Evolutionary conservation across 2,888 invertebrate species (phyloP).

Genomic region (Steinernema scapterisci): DNA sequence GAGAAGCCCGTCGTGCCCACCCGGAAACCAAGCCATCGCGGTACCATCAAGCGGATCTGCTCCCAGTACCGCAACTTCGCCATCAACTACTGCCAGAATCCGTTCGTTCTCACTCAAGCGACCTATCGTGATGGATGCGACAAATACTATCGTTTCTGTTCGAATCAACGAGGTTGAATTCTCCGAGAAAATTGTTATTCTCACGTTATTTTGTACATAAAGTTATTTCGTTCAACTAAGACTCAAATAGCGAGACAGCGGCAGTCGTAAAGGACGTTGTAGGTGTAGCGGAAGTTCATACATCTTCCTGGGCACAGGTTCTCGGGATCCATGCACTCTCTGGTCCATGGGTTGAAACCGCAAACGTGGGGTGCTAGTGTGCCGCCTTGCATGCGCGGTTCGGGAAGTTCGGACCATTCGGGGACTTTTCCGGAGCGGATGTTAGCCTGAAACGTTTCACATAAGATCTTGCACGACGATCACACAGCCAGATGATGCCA

Average conservation of each 20-base stretch:
- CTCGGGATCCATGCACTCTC: constrained; percentile 40
- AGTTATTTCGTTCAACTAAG: neutral
- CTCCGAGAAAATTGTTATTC: neutral
- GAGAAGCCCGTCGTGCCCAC: constrained; percentile 61
- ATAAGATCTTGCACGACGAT: no score
- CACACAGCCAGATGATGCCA: no score
- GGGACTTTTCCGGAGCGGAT: constrained; percentile 32
- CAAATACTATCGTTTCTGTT: constrained; percentile 60
- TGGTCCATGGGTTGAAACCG: constrained; percentile 57
- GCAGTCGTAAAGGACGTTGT: constrained; percentile 59
- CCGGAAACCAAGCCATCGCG: constrained; percentile 39
- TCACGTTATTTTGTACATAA: constrained; percentile 28
- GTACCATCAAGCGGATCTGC: constrained; percentile 37
- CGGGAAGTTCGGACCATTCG: neutral
- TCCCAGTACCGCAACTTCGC: constrained; percentile 55
- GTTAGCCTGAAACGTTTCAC: constrained; percentile 4
- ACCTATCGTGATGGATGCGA: constrained; percentile 60
- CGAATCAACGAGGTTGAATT: constrained; percentile 9
- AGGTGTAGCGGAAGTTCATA: constrained; percentile 61
- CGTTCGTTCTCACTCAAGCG: constrained; percentile 51
- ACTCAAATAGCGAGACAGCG: constrained; percentile 47
- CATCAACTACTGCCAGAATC: constrained; percentile 57
- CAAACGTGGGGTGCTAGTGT: constrained; percentile 51
- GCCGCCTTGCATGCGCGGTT: neutral
- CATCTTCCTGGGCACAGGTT: constrained; percentile 44